These are phyloP conservation scores for Ophraella communa DNA, from an alignment of 2,888 invertebrate genomes.

Conservation along the genomic window DNA sequence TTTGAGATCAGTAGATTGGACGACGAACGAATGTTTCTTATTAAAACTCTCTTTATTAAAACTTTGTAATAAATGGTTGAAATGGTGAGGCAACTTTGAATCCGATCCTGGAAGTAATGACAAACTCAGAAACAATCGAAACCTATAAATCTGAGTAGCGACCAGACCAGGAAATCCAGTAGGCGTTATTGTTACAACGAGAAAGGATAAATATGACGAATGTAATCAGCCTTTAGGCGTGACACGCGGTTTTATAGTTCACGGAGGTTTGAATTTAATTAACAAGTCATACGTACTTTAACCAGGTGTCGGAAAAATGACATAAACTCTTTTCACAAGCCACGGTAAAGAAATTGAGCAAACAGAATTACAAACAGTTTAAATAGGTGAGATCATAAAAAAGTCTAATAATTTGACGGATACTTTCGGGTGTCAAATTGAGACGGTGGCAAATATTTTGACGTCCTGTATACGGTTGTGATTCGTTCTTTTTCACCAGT, in stretches of 20 bases:
- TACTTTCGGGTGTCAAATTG: not conserved
- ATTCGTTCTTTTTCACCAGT: not conserved
- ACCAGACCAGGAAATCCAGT: slow-evolving; percentile 5
- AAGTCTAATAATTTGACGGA: not conserved
- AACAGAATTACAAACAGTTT: too few species aligned
- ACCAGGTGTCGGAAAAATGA: slow-evolving; percentile 4
- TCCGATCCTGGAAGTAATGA: slow-evolving; percentile 7
- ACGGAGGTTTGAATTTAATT: slow-evolving; percentile 3
- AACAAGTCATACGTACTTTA: not conserved
- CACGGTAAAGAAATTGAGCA: not conserved
- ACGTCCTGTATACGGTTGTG: not conserved
- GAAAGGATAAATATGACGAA: slow-evolving; percentile 17
- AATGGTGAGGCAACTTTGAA: not conserved
- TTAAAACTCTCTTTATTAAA: too few species aligned
- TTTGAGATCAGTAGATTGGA: not conserved
- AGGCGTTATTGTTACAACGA: slow-evolving; percentile 16
- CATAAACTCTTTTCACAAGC: not conserved
- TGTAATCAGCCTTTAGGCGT: slow-evolving; percentile 9
- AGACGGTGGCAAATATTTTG: not conserved
- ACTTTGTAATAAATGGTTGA: too few species aligned
- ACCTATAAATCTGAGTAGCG: slow-evolving; percentile 16
- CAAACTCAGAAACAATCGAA: slow-evolving; percentile 21
- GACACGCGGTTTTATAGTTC: not conserved
- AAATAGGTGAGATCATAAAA: too few species aligned
- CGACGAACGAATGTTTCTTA: not conserved